These are phyloP conservation scores for Drosophila mercatorum DNA, from an alignment of 2,888 invertebrate genomes.

Conservation along the genomic window DNA sequence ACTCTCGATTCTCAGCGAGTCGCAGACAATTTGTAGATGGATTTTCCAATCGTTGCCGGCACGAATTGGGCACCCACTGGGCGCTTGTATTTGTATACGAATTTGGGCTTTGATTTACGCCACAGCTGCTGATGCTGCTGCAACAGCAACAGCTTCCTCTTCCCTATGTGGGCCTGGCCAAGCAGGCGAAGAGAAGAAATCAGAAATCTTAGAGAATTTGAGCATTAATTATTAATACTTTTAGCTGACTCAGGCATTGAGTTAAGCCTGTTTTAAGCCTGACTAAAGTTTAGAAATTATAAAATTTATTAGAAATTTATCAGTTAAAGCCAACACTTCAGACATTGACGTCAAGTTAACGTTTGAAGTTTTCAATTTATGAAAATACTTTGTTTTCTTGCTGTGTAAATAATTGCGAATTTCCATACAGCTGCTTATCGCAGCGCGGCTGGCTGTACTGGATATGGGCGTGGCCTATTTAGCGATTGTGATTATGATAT, in stretches of 20 bases:
- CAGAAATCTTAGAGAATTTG: too few relatives aligned
- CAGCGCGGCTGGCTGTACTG: constrained; percentile 34
- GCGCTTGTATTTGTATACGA: constrained; percentile 52
- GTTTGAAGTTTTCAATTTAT: not conserved
- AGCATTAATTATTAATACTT: not conserved
- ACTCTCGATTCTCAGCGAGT: constrained; percentile 22
- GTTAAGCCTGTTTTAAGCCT: not conserved
- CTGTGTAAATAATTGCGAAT: constrained; percentile 34
- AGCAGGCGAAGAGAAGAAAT: not conserved
- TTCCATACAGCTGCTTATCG: constrained; percentile 33
- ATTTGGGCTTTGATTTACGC: constrained; percentile 34
- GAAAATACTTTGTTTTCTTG: not conserved
- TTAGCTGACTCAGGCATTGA: not conserved
- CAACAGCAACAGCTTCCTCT: not conserved
- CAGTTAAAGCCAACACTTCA: not conserved
- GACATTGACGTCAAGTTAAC: not conserved
- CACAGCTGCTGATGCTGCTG: not conserved
- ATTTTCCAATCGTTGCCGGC: constrained; percentile 69
- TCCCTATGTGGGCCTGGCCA: not conserved
- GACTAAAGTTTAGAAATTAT: too few relatives aligned
- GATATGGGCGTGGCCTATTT: constrained; percentile 74
- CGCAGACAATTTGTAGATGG: constrained; percentile 76
- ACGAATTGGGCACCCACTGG: constrained; percentile 72
- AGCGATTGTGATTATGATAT: constrained; percentile 79
- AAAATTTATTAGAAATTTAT: not conserved